Evolutionary conservation across 2,113 vertebrate species (phyloP).

Genomic region (Microtus ochrogaster): DNA sequence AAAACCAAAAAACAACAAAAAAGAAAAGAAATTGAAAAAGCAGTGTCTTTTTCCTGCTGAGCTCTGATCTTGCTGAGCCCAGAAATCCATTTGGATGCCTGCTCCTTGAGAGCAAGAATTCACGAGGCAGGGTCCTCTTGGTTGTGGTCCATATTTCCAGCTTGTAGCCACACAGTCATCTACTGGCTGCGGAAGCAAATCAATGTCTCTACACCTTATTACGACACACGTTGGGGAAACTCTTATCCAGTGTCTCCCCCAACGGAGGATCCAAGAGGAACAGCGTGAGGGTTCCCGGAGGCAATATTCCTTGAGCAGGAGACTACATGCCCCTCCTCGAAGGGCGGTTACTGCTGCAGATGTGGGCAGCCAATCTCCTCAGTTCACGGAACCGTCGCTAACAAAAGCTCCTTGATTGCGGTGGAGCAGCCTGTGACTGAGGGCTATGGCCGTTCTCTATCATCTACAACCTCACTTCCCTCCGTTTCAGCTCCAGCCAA

Average conservation of each 20-base stretch:
- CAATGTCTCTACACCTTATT: not conserved
- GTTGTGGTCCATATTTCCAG: not conserved
- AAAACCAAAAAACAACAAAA: not conserved
- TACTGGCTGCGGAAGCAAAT: not conserved
- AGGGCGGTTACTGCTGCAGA: not conserved
- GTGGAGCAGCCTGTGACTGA: not conserved
- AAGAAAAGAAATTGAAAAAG: not conserved
- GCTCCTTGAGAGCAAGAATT: slow-evolving; percentile 2
- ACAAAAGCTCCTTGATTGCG: not conserved
- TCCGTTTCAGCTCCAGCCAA: not conserved
- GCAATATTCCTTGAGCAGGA: not conserved
- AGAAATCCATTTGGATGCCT: not conserved
- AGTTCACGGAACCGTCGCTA: not conserved
- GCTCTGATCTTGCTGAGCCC: not conserved
- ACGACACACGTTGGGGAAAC: not conserved
- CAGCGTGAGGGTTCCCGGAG: not conserved
- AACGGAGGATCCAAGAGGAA: not conserved
- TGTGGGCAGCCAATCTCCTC: not conserved
- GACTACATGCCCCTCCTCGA: not conserved
- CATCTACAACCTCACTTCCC: not conserved
- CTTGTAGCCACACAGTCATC: not conserved
- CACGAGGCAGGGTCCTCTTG: not conserved
- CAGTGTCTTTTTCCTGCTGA: not conserved
- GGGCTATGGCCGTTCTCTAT: not conserved
- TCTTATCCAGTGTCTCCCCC: not conserved